Evolutionary conservation across 2,888 invertebrate species (phyloP), one percentile per base, ranked within the genome.

Genomic region (Anagyrus pseudococci): DNA sequence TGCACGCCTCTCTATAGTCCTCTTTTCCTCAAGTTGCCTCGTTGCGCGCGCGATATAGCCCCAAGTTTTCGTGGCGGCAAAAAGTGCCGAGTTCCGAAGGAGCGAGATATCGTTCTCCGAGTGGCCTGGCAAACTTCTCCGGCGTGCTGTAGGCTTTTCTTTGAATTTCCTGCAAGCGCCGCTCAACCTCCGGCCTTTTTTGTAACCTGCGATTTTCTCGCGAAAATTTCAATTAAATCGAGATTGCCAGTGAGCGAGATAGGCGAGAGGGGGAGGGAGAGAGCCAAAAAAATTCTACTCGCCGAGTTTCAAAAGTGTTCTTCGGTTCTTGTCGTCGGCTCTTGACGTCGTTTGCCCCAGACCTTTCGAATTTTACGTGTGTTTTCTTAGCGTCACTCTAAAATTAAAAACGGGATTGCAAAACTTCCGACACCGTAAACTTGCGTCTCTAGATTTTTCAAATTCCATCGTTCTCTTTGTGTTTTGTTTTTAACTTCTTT

Each of bases 211-310:
- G 62, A 62, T 66, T 62, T 57, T 62, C n/a, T n/a, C 54, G 41
- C 50, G 57, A 44, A 62, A 66, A 60, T 62, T 66, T 60, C 66
- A 66, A 66, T 66, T 60, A 62, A 62, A 66, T 49, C 44, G 52
- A 56, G 56, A 58, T 58, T 43, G 52, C 22, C 17, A 17, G 19
- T 4, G 23, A 10, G 47, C 47, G 56, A 64, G 52, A 64, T 7
- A 19, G 15, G 22, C 2, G 2, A 8, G 29, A 0, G 25, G 23
- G n/a, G 25, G 1, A n/a, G n/a, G 4, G n/a, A 17, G 52, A 15
- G n/a, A n/a, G 52, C 40, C 22, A 8, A 4, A 40, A 25, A 41
- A 52, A 19, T 40, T 52, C n/a, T 40, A 23, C 20, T 22, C 41
- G 26, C 8, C 19, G 53, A 20, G 10, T 26, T 41, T 40, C 23